These are phyloP conservation scores for Erithacus rubecula DNA, from an alignment of 2,797 vertebrate genomes.

Conservation along the genomic window DNA sequence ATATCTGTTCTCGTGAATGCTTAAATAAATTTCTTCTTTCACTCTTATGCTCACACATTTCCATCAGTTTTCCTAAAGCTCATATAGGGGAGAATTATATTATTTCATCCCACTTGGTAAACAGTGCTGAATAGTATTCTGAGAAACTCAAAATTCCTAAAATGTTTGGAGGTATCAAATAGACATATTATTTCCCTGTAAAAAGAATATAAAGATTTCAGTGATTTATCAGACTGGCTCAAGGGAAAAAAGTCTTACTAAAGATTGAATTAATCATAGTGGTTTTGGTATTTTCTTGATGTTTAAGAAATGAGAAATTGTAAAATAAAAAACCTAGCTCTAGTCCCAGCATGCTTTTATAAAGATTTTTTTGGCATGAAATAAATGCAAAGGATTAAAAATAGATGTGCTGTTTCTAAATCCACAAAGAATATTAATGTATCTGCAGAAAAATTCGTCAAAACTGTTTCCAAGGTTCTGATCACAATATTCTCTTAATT, in stretches of 20 bases:
- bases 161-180: constrained; percentile 33
- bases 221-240: constrained; percentile 50
- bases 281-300: constrained; percentile 50
- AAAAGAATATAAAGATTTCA: constrained; percentile 50
- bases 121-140: background rate
- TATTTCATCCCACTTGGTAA: background rate
- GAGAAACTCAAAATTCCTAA: constrained; percentile 8
- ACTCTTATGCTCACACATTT: background rate
- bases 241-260: constrained; percentile 30
- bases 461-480: background rate
- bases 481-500: background rate
- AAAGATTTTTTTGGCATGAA: constrained; percentile 17
- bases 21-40: background rate
- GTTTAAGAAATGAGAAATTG: constrained; percentile 58
- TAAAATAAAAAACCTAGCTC: constrained; percentile 24
- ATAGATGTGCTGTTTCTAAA: constrained; percentile 29
- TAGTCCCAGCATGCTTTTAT: constrained; percentile 20
- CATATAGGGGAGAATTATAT: background rate
- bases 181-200: constrained; percentile 41
- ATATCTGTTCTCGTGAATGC: background rate
- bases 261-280: constrained; percentile 46
- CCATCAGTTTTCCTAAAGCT: background rate
- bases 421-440: background rate
- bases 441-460: background rate
- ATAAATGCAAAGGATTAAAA: constrained; percentile 32